These are phyloP conservation scores for Prunella strophiata DNA, from an alignment of 2,797 vertebrate genomes.

Conservation along the genomic window DNA sequence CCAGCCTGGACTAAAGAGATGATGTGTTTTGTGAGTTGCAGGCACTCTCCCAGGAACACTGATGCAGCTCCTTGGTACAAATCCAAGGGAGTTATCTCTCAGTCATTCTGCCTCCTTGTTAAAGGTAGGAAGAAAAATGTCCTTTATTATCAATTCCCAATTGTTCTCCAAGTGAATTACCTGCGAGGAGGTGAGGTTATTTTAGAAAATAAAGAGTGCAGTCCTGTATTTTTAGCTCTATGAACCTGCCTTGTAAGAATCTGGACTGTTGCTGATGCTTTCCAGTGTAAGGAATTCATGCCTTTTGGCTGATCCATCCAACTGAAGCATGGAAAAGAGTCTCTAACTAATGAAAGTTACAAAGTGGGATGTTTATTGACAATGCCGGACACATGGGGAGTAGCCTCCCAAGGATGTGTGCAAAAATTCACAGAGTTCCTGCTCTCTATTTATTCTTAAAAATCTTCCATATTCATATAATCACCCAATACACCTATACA, in stretches of 20 bases:
- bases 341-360: neutral
- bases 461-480: neutral
- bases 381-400: rapidly evolving
- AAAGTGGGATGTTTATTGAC: neutral
- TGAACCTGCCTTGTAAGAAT: neutral
- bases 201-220: neutral
- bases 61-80: neutral
- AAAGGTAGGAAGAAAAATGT: slow-evolving; percentile 19
- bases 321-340: neutral
- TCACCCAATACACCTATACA: neutral
- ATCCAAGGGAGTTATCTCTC: neutral
- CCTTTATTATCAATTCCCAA: slow-evolving; percentile 23
- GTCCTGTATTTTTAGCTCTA: neutral
- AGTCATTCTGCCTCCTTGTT: slow-evolving; percentile 1
- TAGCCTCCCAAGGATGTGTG: neutral
- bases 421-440: neutral
- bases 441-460: neutral
- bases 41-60: slow-evolving; percentile 6
- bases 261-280: neutral
- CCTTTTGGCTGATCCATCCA: neutral
- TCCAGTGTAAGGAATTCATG: neutral
- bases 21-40: neutral
- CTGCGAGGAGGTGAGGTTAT: slow-evolving; percentile 2
- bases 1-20: neutral
- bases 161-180: slow-evolving; percentile 31